Conservation (phyloP, 2,797 vertebrate genomes). For the Amblyraja radiata region DNA sequence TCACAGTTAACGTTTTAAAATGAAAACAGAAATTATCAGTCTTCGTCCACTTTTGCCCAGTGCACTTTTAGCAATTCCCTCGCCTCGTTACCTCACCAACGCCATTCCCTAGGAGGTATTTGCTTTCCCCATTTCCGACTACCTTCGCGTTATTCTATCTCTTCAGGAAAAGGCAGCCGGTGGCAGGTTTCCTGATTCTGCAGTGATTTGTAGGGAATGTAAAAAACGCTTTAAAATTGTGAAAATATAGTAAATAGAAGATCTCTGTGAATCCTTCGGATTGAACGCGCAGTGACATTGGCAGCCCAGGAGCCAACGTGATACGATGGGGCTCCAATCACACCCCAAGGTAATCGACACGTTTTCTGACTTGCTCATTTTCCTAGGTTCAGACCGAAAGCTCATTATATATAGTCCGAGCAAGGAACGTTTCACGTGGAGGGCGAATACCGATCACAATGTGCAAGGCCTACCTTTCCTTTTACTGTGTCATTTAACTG, state of each 20-base stretch:
- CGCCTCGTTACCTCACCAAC: neutral
- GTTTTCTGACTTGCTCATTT: neutral
- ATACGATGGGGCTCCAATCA: neutral
- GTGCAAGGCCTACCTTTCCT: neutral
- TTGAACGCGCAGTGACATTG: neutral
- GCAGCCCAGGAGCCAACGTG: neutral
- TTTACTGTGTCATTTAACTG: no score
- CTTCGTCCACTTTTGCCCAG: neutral
- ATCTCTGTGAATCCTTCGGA: neutral
- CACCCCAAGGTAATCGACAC: no score
- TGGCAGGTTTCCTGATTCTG: neutral
- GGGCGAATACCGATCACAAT: neutral
- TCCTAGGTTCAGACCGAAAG: neutral
- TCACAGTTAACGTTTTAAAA: neutral
- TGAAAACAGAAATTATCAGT: neutral
- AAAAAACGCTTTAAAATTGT: neutral
- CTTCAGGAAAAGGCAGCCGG: neutral
- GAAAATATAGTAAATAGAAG: neutral
- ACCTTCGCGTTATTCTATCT: no score
- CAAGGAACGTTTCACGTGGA: neutral
- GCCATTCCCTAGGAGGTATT: neutral
- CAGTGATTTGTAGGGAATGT: neutral
- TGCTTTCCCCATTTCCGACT: neutral
- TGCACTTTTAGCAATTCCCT: neutral
- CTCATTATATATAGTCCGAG: no score